Evolutionary conservation across 2,113 vertebrate genomes (phyloP).

Genomic region (Galbula dea): DNA sequence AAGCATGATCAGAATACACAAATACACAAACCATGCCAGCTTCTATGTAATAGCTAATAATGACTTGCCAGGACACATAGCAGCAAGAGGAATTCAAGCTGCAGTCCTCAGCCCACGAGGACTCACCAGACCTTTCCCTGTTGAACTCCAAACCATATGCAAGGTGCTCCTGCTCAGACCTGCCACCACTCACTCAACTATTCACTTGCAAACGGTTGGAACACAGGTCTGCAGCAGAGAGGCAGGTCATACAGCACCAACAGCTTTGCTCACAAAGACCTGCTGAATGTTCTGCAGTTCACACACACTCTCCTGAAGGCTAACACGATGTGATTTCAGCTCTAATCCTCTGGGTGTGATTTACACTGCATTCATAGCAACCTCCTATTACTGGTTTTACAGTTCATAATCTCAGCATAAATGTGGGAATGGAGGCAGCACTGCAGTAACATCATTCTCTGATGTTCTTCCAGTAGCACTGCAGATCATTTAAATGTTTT

Average conservation of each 20-base stretch:
- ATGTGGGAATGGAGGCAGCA: background rate
- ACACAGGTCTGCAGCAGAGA: background rate
- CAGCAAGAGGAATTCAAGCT: background rate
- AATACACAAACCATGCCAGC: fast-evolving
- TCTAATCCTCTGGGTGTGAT: fast-evolving
- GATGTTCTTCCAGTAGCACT: background rate
- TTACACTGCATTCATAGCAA: background rate
- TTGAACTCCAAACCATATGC: fast-evolving
- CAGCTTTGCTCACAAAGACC: background rate
- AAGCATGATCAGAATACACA: background rate
- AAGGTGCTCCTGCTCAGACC: background rate
- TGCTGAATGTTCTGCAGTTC: background rate
- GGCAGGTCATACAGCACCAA: fast-evolving
- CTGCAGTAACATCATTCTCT: background rate
- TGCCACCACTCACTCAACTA: background rate
- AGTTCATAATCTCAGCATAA: background rate
- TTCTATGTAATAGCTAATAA: background rate
- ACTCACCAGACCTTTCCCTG: too few species aligned
- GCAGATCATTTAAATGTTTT: background rate
- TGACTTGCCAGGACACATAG: background rate
- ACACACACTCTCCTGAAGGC: background rate
- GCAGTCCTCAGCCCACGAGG: too few species aligned
- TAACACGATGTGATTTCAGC: fast-evolving
- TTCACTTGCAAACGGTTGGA: fast-evolving
- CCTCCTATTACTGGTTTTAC: background rate